Evolutionary conservation across 2,113 vertebrate genomes (phyloP).

Genomic region (Elephas maximus): DNA sequence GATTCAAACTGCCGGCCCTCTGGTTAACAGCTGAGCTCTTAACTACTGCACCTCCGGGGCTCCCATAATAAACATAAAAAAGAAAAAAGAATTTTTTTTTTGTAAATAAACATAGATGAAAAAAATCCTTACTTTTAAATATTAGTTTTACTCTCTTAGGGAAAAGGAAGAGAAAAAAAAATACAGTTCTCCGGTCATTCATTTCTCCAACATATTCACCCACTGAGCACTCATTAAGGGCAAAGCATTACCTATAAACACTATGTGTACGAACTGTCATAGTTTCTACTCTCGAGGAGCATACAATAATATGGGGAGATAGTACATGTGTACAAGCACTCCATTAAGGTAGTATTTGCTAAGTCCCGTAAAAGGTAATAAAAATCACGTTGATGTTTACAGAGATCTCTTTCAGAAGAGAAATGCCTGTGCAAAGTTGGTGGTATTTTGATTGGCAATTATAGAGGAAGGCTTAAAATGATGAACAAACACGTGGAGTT

Average conservation of each 20-base stretch:
- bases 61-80: background rate
- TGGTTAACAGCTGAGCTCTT: too few species aligned
- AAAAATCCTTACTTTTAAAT: slow-evolving; percentile 22
- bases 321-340: background rate
- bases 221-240: background rate
- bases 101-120: background rate
- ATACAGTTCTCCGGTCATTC: slow-evolving; percentile 5
- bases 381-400: background rate
- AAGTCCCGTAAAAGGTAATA: background rate
- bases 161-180: background rate
- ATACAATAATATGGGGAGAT: background rate
- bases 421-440: slow-evolving; percentile 24
- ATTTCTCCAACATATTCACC: slow-evolving; percentile 8
- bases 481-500: background rate
- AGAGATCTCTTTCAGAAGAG: background rate
- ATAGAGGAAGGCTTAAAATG: background rate
- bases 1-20: too few species aligned
- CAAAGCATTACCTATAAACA: background rate
- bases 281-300: background rate
- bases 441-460: slow-evolving; percentile 20
- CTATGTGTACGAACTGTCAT: background rate
- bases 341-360: background rate
- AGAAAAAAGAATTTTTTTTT: background rate
- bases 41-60: too few species aligned
- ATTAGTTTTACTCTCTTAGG: slow-evolving; percentile 6